These are phyloP conservation scores for Orthosia gracilis DNA, from an alignment of 2,888 invertebrate genomes.

Conservation along the genomic window DNA sequence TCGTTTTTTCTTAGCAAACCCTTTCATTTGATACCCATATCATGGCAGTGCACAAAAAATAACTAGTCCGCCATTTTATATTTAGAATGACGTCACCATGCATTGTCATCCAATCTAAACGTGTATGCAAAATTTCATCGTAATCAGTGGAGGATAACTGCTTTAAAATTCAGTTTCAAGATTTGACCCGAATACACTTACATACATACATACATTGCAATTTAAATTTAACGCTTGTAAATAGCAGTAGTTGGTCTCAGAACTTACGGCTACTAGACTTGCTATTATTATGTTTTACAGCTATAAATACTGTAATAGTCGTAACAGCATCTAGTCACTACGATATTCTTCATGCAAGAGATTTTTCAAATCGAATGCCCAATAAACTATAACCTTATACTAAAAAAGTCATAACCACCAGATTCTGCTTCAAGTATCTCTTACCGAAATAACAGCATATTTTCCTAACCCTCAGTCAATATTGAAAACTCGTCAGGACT, in stretches of 20 bases:
- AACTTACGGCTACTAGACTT: neutral
- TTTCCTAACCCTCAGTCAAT: neutral
- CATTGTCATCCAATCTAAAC: too few species aligned
- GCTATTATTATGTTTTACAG: neutral
- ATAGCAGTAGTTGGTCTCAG: neutral
- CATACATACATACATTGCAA: too few species aligned
- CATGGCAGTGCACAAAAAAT: too few species aligned
- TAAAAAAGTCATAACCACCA: neutral
- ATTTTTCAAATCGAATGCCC: neutral
- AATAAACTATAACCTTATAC: neutral
- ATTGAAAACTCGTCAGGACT: slow-evolving; percentile 2
- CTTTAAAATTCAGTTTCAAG: too few species aligned
- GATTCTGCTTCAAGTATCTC: neutral
- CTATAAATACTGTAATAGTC: neutral
- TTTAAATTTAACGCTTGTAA: too few species aligned
- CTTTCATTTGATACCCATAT: too few species aligned
- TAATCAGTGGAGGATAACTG: too few species aligned
- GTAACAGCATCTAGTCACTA: neutral
- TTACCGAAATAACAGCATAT: neutral
- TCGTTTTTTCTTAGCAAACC: too few species aligned
- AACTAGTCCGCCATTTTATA: too few species aligned
- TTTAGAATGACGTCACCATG: too few species aligned
- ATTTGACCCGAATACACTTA: too few species aligned
- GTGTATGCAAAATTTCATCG: too few species aligned
- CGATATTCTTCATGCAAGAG: neutral